These are phyloP conservation scores for Diadema setosum DNA, from an alignment of 35 echinoderm and acorn worm genomes.

Conservation along the genomic window DNA sequence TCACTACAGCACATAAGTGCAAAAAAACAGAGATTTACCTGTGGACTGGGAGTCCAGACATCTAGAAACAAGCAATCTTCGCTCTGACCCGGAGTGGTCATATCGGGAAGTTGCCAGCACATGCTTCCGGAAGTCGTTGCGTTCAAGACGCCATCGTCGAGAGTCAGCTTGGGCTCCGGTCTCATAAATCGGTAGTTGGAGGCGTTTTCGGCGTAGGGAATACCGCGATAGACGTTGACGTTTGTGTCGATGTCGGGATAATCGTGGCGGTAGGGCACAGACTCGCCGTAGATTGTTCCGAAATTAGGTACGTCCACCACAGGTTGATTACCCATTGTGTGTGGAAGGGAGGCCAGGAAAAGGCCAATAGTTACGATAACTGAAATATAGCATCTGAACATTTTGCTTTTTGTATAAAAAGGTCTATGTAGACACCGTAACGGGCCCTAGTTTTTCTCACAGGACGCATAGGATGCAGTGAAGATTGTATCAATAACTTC, in stretches of 20 bases:
- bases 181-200: constrained; percentile 49
- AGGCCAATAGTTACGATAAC: no score
- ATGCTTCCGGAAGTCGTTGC: background rate
- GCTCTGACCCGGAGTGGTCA: constrained; percentile 8
- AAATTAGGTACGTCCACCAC: background rate
- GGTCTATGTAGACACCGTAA: no score
- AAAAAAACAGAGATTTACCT: constrained; percentile 41
- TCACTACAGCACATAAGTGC: no score
- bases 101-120: constrained; percentile 18
- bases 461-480: no score
- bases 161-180: background rate
- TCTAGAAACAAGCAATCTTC: constrained; percentile 87
- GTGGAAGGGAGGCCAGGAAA: no score
- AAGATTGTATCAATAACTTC: no score
- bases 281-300: constrained; percentile 62
- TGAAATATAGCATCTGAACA: no score
- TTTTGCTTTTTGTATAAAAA: no score
- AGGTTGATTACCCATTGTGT: constrained; percentile 4
- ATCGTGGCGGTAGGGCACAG: background rate
- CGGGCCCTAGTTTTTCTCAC: no score
- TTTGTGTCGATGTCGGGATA: constrained; percentile 20
- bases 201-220: constrained; percentile 60
- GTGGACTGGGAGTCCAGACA: constrained; percentile 63
- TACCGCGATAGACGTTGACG: constrained; percentile 71
- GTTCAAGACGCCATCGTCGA: background rate